Evolutionary conservation across 2,888 invertebrate species (phyloP).

Genomic region (Thereva nobilitata): DNA sequence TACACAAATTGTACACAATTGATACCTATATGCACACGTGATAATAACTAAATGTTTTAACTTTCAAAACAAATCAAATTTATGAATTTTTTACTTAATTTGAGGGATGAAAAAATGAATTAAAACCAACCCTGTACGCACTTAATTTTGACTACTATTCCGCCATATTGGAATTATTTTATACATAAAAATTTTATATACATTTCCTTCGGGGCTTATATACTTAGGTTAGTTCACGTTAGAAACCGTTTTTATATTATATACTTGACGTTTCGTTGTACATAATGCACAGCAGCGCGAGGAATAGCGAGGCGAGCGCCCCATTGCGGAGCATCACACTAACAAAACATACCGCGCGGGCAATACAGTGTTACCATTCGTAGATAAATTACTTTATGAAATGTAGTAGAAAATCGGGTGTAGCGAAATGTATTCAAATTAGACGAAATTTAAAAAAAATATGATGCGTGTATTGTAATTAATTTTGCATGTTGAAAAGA

Average conservation of each 20-base stretch:
- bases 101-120: slow-evolving; percentile 23
- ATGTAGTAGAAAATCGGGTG: no score
- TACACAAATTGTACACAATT: slow-evolving; percentile 30
- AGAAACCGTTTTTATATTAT: slow-evolving; percentile 32
- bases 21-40: slow-evolving; percentile 27
- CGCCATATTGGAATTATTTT: slow-evolving; percentile 45
- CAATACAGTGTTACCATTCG: no score
- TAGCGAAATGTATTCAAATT: no score
- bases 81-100: slow-evolving; percentile 4
- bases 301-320: slow-evolving; percentile 18
- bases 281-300: slow-evolving; percentile 3
- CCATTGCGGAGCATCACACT: slow-evolving; percentile 30
- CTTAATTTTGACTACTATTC: slow-evolving; percentile 40
- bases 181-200: slow-evolving; percentile 35
- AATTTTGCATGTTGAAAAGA: no score
- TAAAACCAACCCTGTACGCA: slow-evolving; percentile 35
- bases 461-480: no score
- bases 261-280: slow-evolving; percentile 26
- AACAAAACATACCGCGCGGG: neutral
- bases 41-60: neutral
- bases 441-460: no score
- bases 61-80: slow-evolving; percentile 36
- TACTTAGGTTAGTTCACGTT: slow-evolving; percentile 29
- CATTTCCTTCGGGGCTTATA: slow-evolving; percentile 15
- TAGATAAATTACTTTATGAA: no score